Conservation (phyloP, 2,113 vertebrate species). For the Platycercus adscitus region DNA sequence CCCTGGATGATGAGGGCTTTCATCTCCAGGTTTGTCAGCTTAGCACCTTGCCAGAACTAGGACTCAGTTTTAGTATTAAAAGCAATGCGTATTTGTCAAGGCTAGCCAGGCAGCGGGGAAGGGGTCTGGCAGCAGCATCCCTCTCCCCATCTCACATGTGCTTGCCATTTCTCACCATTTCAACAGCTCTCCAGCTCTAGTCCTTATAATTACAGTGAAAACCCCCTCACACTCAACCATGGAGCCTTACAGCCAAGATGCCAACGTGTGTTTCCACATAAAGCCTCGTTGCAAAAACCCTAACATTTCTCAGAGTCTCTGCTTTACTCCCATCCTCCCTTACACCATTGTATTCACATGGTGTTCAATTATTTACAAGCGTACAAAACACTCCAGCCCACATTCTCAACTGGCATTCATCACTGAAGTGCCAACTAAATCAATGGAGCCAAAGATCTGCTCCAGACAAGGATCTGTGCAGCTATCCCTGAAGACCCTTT, state of each 20-base stretch:
- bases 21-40: slow-evolving; percentile 15
- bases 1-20: neutral
- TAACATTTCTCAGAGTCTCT: slow-evolving; percentile 11
- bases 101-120: neutral
- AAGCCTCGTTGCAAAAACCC: neutral
- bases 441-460: neutral
- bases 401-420: slow-evolving; percentile 39
- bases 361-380: slow-evolving; percentile 57
- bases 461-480: neutral
- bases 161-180: slow-evolving; percentile 24
- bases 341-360: slow-evolving; percentile 36
- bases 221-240: neutral
- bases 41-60: slow-evolving; percentile 38
- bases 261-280: slow-evolving; percentile 6
- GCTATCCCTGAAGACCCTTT: neutral
- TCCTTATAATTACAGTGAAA: slow-evolving; percentile 25
- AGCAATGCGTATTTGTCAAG: slow-evolving; percentile 41
- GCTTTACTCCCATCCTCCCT: slow-evolving; percentile 36
- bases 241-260: slow-evolving; percentile 1
- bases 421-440: slow-evolving; percentile 35
- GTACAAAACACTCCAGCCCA: slow-evolving; percentile 32
- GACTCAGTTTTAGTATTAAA: slow-evolving; percentile 25
- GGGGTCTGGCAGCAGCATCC: slow-evolving; percentile 31
- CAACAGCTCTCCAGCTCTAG: slow-evolving; percentile 36
- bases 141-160: slow-evolving; percentile 29